Percentiles rank a stretch among this genome's conserved stretches.
Conservation (phyloP, 2,113 vertebrate genomes). For the Chaetorhynchus papuensis region DNA sequence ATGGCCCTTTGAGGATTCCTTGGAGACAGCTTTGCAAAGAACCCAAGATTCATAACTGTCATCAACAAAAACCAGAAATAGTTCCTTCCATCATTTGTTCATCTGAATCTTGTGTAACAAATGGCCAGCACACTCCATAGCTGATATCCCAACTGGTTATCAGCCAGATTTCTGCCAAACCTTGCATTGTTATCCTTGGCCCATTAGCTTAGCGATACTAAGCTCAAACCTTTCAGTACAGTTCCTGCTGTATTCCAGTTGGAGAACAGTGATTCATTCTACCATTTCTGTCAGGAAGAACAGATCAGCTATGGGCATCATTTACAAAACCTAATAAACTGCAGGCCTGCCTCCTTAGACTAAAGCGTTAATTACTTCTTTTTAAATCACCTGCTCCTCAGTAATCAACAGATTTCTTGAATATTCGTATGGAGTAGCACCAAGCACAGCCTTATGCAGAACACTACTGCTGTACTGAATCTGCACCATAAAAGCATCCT, state of each 20-base stretch:
- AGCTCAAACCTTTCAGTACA: neutral
- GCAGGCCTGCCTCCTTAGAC: neutral
- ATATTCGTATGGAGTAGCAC: neutral
- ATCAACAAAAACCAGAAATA: neutral
- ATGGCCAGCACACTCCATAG: neutral
- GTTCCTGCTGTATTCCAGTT: neutral
- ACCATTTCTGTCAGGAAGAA: neutral
- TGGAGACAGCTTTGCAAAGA: neutral
- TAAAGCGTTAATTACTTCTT: neutral
- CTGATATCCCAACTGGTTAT: neutral
- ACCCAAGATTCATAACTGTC: neutral
- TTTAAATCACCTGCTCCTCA: neutral
- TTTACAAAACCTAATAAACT: neutral
- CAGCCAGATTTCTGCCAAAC: neutral
- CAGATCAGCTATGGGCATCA: neutral
- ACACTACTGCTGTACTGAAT: neutral
- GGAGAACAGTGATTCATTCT: neutral
- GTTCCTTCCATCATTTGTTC: neutral
- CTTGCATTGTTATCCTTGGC: neutral
- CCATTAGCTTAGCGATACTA: neutral
- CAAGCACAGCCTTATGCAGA: neutral
- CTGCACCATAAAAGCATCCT: neutral
- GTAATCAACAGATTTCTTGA: neutral
- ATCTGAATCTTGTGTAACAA: neutral
- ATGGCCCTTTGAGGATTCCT: neutral